Evolutionary conservation across 1,140 invertebrate species (phyloP).

Genomic region (Propsilocerus akamusi): DNA sequence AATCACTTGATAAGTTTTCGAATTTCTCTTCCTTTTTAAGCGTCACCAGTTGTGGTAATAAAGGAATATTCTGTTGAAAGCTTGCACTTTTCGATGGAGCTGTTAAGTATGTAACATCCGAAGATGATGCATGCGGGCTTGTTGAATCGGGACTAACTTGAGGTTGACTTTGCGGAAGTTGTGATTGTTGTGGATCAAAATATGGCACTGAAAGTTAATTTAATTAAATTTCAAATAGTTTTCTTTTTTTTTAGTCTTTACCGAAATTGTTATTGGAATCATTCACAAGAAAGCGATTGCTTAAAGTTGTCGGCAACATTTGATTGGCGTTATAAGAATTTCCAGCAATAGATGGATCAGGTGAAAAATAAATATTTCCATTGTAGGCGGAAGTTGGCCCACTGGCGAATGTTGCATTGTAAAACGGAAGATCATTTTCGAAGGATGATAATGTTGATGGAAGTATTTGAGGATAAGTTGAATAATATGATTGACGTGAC

Average conservation of each 20-base stretch:
- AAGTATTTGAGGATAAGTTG: background rate
- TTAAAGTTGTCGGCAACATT: background rate
- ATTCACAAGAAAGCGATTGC: background rate
- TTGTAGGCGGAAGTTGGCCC: background rate
- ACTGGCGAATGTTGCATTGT: background rate
- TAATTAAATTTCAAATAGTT: background rate
- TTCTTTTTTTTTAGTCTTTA: too few species aligned
- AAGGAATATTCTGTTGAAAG: too few species aligned
- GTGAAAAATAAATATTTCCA: background rate
- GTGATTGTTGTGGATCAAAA: background rate
- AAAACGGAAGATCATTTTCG: slow-evolving; percentile 1
- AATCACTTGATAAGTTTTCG: too few species aligned
- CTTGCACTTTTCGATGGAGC: too few species aligned
- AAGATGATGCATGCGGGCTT: background rate
- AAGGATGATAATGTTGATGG: background rate
- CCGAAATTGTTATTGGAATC: background rate
- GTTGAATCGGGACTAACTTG: background rate
- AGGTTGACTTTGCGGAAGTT: background rate
- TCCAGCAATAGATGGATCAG: background rate
- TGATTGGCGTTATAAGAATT: background rate
- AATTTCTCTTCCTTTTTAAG: too few species aligned
- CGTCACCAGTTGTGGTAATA: too few species aligned
- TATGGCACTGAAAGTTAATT: background rate
- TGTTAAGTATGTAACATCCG: background rate
- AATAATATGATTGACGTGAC: background rate